phyloP scores from a whole-genome alignment of 1,140 invertebrate genomes.

The Arion vulgaris region DNA sequence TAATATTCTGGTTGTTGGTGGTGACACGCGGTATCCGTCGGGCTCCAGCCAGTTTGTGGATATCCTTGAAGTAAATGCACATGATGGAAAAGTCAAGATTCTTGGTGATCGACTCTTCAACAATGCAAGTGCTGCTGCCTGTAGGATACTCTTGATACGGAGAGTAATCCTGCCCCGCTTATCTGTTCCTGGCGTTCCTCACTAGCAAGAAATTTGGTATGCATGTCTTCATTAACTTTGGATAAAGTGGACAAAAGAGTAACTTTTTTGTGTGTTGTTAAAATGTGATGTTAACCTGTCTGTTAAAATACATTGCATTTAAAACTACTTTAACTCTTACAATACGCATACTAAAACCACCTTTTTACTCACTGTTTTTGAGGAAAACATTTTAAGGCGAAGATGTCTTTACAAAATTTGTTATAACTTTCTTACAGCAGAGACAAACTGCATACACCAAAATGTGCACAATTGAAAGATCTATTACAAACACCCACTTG shows the following conservation, averaged over 20 bases:
- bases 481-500: too few relatives aligned
- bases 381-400: too few relatives aligned
- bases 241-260: neutral
- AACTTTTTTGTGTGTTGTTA: neutral
- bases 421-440: too few relatives aligned
- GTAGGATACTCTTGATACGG: slow-evolving; percentile 34
- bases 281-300: neutral
- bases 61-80: slow-evolving; percentile 41
- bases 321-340: too few relatives aligned
- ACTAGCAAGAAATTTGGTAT: neutral
- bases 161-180: slow-evolving; percentile 32
- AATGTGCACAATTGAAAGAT: too few relatives aligned
- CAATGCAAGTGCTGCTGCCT: slow-evolving; percentile 40
- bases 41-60: slow-evolving; percentile 46
- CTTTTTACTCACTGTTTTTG: too few relatives aligned
- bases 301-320: too few relatives aligned
- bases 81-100: slow-evolving; percentile 37
- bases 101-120: slow-evolving; percentile 31
- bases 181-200: slow-evolving; percentile 35
- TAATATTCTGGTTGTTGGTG: slow-evolving; percentile 49
- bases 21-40: slow-evolving; percentile 52
- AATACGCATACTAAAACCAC: too few relatives aligned
- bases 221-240: neutral
- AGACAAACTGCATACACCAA: too few relatives aligned
- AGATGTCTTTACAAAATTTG: too few relatives aligned